Evolutionary conservation across 2,113 vertebrate genomes (phyloP).

Genomic region (Gavia stellata): DNA sequence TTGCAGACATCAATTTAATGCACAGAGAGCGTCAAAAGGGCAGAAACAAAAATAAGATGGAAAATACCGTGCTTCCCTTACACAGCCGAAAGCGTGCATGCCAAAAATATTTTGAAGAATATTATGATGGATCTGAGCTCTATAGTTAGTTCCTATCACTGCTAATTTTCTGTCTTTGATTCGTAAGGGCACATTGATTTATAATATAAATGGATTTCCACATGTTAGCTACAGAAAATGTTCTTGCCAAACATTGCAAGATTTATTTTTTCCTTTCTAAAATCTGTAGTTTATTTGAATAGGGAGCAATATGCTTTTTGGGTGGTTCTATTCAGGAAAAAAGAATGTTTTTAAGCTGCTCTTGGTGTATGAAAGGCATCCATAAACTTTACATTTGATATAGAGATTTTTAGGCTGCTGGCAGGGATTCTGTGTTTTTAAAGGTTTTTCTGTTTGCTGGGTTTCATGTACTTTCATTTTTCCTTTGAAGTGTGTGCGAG

Average conservation of each 20-base stretch:
- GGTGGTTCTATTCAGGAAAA: not conserved
- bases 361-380: constrained; percentile 17
- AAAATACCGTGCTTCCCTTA: not conserved
- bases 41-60: not conserved
- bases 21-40: not conserved
- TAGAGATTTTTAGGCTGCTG: constrained; percentile 17
- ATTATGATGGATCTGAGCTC: not conserved
- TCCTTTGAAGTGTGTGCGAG: constrained; percentile 57
- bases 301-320: not conserved
- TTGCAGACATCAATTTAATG: not conserved
- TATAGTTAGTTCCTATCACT: not conserved
- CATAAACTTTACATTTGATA: constrained; percentile 3
- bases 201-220: not conserved
- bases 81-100: rapidly evolving
- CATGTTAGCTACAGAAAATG: not conserved
- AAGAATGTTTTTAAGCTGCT: not conserved
- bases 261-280: not conserved
- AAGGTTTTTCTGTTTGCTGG: constrained; percentile 37
- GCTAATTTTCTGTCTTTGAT: not conserved
- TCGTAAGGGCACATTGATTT: not conserved
- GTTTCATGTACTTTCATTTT: constrained; percentile 51
- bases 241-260: not conserved
- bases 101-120: not conserved
- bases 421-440: constrained; percentile 13
- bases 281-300: not conserved